Conservation (phyloP, 2,888 invertebrate genomes). For the Meandrusa payeni region DNA sequence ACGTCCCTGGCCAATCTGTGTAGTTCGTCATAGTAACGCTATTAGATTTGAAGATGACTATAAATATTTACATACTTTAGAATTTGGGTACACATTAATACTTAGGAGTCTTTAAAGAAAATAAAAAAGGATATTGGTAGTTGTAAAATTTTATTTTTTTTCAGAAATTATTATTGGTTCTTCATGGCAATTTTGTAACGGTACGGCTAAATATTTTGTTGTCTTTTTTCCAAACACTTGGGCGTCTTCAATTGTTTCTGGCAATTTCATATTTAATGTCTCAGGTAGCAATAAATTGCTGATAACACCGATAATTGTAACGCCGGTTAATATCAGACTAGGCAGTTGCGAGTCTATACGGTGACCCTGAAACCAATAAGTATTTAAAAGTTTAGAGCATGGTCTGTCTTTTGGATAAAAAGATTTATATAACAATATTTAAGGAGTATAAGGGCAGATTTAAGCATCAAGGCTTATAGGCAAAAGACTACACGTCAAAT, state of each 20-base stretch:
- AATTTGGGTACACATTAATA: no score
- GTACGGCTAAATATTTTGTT: conserved; percentile 21
- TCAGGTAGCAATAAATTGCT: conserved; percentile 81
- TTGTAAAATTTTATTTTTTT: conserved; percentile 1
- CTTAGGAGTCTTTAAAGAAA: no score
- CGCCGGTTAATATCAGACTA: conserved; percentile 44
- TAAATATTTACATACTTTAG: not conserved
- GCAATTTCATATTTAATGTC: conserved; percentile 82
- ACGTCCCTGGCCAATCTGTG: no score
- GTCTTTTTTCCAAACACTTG: conserved; percentile 73
- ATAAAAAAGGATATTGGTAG: no score
- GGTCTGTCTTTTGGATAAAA: not conserved
- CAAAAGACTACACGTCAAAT: no score
- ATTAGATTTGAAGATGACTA: not conserved
- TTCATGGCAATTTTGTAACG: not conserved
- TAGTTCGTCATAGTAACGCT: no score
- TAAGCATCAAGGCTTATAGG: no score
- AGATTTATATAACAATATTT: not conserved
- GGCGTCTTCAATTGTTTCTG: conserved; percentile 83
- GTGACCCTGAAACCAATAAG: conserved; percentile 42
- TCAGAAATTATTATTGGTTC: not conserved
- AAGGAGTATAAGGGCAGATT: no score
- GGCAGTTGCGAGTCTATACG: conserved; percentile 42
- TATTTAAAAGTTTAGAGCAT: no score
- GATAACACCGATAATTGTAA: conserved; percentile 66